Evolutionary conservation across 2,113 vertebrate species (phyloP).

Genomic region (Xenopus borealis): DNA sequence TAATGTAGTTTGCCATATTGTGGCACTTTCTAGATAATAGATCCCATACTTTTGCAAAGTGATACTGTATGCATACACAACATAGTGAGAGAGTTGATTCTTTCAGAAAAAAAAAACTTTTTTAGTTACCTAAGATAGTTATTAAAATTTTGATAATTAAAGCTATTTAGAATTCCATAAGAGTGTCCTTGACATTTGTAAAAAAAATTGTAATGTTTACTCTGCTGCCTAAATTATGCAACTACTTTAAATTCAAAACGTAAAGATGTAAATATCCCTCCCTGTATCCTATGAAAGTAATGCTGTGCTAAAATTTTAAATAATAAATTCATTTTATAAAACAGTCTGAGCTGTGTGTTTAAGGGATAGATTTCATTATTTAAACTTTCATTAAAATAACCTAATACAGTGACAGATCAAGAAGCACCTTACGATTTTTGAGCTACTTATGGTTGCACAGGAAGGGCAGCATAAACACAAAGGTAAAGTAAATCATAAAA

Average conservation of each 20-base stretch:
- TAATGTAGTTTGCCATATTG: no score
- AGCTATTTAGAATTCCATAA: constrained; percentile 36
- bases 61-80: no score
- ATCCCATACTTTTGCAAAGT: no score
- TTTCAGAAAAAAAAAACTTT: neutral
- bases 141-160: constrained; percentile 21
- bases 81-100: no score
- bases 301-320: neutral
- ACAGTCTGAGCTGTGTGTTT: neutral
- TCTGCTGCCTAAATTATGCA: constrained; percentile 29
- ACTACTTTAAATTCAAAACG: constrained; percentile 20
- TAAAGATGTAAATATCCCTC: constrained; percentile 16
- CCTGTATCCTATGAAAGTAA: neutral
- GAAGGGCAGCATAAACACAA: no score
- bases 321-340: neutral
- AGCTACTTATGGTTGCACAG: neutral
- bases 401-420: constrained; percentile 1
- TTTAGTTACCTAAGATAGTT: constrained; percentile 12
- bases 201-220: constrained; percentile 23
- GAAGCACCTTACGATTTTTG: constrained; percentile 11
- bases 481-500: no score
- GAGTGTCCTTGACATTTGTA: constrained; percentile 44
- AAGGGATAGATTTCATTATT: neutral
- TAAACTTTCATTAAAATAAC: neutral
- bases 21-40: no score